phyloP scores from a whole-genome alignment of 2,888 invertebrate genomes.

The Sipha maydis region DNA sequence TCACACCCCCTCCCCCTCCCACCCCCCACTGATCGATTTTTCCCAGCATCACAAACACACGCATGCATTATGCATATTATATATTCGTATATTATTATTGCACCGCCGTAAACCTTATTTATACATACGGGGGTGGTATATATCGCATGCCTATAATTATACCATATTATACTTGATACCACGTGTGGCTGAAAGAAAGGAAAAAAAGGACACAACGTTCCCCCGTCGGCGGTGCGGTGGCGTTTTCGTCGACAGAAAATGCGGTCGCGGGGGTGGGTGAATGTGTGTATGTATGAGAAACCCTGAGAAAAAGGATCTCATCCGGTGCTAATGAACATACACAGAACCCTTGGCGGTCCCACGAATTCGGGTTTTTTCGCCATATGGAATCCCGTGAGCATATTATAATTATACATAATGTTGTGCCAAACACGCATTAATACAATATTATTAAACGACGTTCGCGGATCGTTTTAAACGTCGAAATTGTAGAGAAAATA shows the following conservation, averaged over 20 bases:
- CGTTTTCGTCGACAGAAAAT: not conserved
- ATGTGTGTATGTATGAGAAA: not conserved
- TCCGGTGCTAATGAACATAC: conserved; percentile 40
- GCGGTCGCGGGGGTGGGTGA: not conserved
- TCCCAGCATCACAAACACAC: conserved; percentile 15
- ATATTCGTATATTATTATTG: conserved; percentile 7
- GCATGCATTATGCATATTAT: not conserved
- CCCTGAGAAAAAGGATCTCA: conserved; percentile 56
- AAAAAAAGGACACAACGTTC: not conserved
- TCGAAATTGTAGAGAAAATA: conserved; percentile 17
- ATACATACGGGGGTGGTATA: not conserved
- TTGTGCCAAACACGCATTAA: not conserved
- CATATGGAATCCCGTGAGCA: not conserved
- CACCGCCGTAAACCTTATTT: not conserved
- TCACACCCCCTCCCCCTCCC: not conserved
- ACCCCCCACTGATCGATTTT: not conserved
- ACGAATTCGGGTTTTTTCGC: conserved; percentile 34
- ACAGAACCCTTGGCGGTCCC: not conserved
- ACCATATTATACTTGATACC: not conserved
- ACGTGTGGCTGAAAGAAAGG: conserved; percentile 24
- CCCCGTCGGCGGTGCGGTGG: not conserved
- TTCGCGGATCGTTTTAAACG: not conserved
- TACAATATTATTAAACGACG: not conserved
- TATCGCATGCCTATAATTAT: conserved; percentile 16
- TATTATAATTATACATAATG: not conserved